Percentiles rank a stretch among this genome's conserved stretches.
phyloP scores from a whole-genome alignment of 2,113 vertebrate genomes.

The Numida meleagris region DNA sequence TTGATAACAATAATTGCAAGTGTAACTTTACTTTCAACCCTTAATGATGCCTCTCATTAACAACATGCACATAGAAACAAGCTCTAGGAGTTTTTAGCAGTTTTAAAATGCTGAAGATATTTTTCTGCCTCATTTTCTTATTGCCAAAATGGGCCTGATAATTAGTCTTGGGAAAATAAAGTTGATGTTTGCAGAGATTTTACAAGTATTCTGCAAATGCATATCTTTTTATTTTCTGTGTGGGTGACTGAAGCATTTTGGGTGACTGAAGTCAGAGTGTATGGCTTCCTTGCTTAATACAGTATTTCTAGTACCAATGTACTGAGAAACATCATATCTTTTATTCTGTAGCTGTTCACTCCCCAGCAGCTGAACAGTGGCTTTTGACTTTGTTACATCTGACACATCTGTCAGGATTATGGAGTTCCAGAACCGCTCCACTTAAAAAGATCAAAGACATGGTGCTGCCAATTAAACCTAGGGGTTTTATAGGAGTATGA shows the following conservation, averaged over 20 bases:
- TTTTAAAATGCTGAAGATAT: not conserved
- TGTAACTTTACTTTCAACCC: not conserved
- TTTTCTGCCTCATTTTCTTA: not conserved
- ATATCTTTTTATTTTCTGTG: not conserved
- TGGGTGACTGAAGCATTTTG: rapidly evolving
- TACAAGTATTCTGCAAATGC: not conserved
- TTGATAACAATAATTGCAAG: not conserved
- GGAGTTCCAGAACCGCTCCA: not conserved
- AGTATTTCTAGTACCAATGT: not conserved
- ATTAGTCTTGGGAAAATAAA: not conserved
- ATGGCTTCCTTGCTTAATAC: not conserved
- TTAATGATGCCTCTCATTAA: not conserved
- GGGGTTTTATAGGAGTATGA: not conserved
- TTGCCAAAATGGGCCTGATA: not conserved
- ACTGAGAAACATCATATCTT: not conserved
- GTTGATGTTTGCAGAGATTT: not conserved
- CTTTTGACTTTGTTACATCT: not conserved
- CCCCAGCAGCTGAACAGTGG: not conserved
- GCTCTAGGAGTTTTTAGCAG: not conserved
- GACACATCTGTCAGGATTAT: not conserved
- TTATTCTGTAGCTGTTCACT: not conserved
- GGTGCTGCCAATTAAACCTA: not conserved
- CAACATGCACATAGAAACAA: not conserved
- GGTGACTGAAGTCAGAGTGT: not conserved
- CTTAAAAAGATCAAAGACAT: not conserved